Percentiles rank a stretch among this genome's conserved stretches.
Evolutionary conservation across 1,140 invertebrate species (phyloP).

Genomic region (Trichoplusia ni): DNA sequence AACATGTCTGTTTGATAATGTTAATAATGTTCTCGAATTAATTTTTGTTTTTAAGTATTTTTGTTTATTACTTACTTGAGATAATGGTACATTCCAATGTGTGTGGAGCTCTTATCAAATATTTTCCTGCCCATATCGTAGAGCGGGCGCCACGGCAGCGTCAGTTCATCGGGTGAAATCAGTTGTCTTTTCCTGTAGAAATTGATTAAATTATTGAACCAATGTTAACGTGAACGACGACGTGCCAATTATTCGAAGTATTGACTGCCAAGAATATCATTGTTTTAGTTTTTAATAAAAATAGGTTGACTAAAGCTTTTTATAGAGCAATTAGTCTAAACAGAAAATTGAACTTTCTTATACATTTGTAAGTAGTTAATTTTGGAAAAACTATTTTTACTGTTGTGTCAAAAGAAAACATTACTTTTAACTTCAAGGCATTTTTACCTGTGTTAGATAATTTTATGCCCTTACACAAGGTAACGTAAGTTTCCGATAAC

Average conservation of each 20-base stretch:
- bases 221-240: not conserved
- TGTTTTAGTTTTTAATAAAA: not conserved
- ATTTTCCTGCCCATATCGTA: constrained; percentile 86
- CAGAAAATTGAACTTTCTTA: too few relatives aligned
- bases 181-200: constrained; percentile 87
- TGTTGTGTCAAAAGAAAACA: too few relatives aligned
- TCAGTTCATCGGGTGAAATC: constrained; percentile 89
- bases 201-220: not conserved
- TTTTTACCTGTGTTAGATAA: too few relatives aligned
- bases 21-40: not conserved
- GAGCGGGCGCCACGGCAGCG: constrained; percentile 93
- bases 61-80: constrained; percentile 76
- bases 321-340: too few relatives aligned
- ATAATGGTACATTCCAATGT: constrained; percentile 84
- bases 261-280: not conserved
- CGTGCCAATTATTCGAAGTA: constrained; percentile 5
- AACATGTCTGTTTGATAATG: too few relatives aligned
- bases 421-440: too few relatives aligned
- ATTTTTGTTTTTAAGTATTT: not conserved
- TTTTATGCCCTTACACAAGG: too few relatives aligned
- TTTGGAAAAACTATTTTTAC: too few relatives aligned
- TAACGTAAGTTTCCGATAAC: too few relatives aligned
- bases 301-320: too few relatives aligned
- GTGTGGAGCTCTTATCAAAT: constrained; percentile 67
- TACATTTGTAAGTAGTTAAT: too few relatives aligned